Base-by-base conservation (phyloP, 2,888 invertebrate genomes). In the Eustalomyia histrio region DNA sequence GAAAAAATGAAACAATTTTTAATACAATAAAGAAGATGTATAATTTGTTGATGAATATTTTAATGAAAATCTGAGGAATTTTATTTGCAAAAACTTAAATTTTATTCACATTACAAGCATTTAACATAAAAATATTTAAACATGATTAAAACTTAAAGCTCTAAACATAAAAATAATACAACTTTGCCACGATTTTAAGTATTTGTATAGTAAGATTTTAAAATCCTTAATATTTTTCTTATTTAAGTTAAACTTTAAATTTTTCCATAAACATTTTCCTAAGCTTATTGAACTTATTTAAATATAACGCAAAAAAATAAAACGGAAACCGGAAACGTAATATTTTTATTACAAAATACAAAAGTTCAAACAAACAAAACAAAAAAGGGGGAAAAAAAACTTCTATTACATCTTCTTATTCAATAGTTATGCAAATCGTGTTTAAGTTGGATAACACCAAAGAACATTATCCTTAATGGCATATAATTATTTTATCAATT, bases 401-500 rank as follows among this genome's bases (percentile, higher is more conserved):
- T 14, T 73, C 33, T 57, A 50, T 78, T 78, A 57, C 61, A 63
- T 61, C 35, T 55, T 67, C 67, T 67, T 67, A 61, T 9, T 67
- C 65, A 78, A 74, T 76, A 78, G 76, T 78, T 78, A 72, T 78
- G 74, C 67, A 81, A 81, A 81, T 78, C 69, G 65, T 75, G 74
- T 76, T 79, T 74, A 64, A 73, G 58, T 81, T 82, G 81, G 75
- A 83, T 84, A 83, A 83, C 83, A 82, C 79, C 74, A 80, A 74
- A 71, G 81, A 78, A 83, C 82, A 84, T 85, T 83, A 84, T 83
- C 83, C 83, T 72, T 84, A 83, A 85, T 85, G 83, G 80, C 79
- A 79, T 79, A 83, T 85, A 85, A 84, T 85, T 85, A 84, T 84
- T 85, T 85, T 84, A 83, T 84, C 84, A 83, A 84, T 84, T 81